Conservation (phyloP, 2,888 invertebrate species). For the Stegana nigrithorax region DNA sequence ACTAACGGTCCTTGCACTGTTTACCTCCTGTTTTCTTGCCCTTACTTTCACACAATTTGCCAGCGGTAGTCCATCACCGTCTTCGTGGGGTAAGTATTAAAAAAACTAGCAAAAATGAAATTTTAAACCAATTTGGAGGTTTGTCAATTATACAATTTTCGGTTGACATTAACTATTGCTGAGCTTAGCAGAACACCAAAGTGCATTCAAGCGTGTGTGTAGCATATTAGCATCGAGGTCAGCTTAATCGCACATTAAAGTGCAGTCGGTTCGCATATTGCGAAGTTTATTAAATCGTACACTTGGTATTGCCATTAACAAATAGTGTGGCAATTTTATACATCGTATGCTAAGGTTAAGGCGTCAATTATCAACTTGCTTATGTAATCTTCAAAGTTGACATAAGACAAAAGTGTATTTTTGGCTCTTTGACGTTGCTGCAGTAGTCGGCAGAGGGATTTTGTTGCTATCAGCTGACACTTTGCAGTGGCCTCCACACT, state of each 20-base stretch:
- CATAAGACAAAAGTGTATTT: constrained; percentile 6
- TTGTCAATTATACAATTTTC: constrained; percentile 7
- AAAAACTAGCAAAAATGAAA: too few species aligned
- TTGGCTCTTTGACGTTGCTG: background rate
- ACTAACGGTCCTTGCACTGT: background rate
- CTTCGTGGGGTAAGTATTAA: background rate
- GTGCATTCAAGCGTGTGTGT: background rate
- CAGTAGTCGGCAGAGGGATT: background rate
- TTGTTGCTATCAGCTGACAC: background rate
- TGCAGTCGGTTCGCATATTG: too few species aligned
- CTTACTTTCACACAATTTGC: too few species aligned
- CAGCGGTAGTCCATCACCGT: background rate
- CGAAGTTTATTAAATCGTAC: too few species aligned
- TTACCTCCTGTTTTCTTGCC: background rate
- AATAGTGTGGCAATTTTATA: too few species aligned
- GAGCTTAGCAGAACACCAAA: background rate
- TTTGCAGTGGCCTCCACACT: too few species aligned
- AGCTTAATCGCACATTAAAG: too few species aligned
- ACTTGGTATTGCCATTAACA: too few species aligned
- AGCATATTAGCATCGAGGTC: too few species aligned
- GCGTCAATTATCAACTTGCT: too few species aligned
- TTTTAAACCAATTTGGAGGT: too few species aligned
- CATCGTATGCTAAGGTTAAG: too few species aligned
- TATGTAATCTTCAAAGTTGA: constrained; percentile 15
- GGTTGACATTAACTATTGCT: background rate